A percentile compares a stretch with the other conserved stretches of the same genome.
Conservation (phyloP, 23 tunicate species). For the Ascidia mentula region DNA sequence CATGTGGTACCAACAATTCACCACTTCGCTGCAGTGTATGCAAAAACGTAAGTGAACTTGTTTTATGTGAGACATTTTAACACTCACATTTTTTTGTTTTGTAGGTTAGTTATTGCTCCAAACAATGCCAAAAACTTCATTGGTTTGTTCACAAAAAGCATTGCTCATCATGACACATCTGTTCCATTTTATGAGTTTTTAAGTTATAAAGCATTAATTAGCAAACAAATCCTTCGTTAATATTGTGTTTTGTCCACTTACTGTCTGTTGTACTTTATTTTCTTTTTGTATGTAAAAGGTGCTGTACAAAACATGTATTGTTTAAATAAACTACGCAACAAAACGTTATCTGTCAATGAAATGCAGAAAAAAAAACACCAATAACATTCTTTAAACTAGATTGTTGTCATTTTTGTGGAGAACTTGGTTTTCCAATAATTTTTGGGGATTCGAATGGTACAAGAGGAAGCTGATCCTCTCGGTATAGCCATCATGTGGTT, state of each 20-base stretch:
- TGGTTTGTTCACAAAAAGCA: slow-evolving; percentile 77
- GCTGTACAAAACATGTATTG: neutral
- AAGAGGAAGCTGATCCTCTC: slow-evolving; percentile 75
- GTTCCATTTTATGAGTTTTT: neutral
- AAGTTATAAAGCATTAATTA: neutral
- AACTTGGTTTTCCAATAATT: slow-evolving; percentile 62
- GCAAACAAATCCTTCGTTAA: neutral
- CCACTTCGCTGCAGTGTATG: slow-evolving; percentile 68
- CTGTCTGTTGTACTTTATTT: too few species aligned
- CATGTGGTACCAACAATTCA: slow-evolving; percentile 54
- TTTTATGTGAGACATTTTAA: neutral
- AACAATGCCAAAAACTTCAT: slow-evolving; percentile 80
- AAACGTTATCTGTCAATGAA: neutral
- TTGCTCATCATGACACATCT: slow-evolving; percentile 11
- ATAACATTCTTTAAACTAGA: neutral
- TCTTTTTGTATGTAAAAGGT: too few species aligned
- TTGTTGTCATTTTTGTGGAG: neutral
- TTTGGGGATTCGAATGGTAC: slow-evolving; percentile 53
- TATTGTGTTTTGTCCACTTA: neutral
- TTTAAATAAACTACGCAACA: too few species aligned
- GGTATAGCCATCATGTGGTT: slow-evolving; percentile 37
- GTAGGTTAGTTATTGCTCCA: slow-evolving; percentile 74
- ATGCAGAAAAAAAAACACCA: too few species aligned
- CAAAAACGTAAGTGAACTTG: slow-evolving; percentile 43
- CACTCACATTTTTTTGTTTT: neutral